A percentile compares a stretch with the other conserved stretches of the same genome.
Evolutionary conservation across 2,797 vertebrate genomes (phyloP).

Genomic region (Spondyliosoma cantharus): DNA sequence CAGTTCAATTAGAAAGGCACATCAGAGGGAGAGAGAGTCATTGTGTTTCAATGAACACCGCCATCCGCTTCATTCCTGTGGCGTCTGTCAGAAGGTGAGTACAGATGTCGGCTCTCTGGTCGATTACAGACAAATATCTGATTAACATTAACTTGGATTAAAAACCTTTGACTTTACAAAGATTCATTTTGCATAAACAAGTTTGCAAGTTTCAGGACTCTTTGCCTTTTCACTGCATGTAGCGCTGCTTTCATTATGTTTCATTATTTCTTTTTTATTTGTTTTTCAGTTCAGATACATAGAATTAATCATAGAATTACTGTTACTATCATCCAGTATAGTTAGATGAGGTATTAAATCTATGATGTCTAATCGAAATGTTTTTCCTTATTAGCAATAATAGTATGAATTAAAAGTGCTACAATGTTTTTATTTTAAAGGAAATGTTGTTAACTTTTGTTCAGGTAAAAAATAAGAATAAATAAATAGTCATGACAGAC

Average conservation of each 20-base stretch:
- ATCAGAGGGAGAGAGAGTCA: slow-evolving; percentile 47
- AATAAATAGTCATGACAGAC: background rate
- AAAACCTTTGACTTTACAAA: background rate
- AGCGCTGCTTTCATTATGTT: background rate
- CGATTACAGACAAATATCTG: slow-evolving; percentile 1
- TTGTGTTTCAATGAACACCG: slow-evolving; percentile 38
- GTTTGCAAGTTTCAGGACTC: background rate
- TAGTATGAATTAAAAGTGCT: background rate
- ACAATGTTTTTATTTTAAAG: slow-evolving; percentile 1
- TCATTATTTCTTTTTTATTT: background rate
- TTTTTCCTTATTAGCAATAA: too few relatives aligned
- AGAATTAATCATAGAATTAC: background rate
- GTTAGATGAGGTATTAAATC: too few relatives aligned
- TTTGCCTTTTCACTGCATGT: background rate
- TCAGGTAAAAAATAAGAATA: too few relatives aligned
- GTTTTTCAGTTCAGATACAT: background rate
- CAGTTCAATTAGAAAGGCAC: slow-evolving; percentile 48
- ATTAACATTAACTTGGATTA: background rate
- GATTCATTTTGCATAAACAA: background rate
- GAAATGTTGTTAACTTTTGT: too few relatives aligned
- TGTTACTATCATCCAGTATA: too few relatives aligned
- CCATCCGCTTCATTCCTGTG: slow-evolving; percentile 40
- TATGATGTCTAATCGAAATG: too few relatives aligned
- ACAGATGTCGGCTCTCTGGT: slow-evolving; percentile 27
- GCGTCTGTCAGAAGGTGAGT: slow-evolving; percentile 59